phyloP scores from a whole-genome alignment of 1,140 invertebrate species.

The Sarcophaga bullata region DNA sequence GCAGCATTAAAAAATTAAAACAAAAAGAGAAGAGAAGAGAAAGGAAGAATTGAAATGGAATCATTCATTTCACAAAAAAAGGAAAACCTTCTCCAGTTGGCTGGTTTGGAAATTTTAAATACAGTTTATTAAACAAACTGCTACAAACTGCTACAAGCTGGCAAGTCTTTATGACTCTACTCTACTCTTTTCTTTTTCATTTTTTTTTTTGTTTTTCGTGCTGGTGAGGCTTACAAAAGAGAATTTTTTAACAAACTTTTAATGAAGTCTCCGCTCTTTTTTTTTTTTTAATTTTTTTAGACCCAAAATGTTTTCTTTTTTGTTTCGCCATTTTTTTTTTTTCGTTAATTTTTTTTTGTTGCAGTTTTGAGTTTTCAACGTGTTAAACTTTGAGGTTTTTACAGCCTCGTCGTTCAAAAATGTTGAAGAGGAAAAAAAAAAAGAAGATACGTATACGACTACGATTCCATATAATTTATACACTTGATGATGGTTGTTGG shows the following conservation, averaged over 20 bases:
- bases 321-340: too few relatives aligned
- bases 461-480: background rate
- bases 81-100: background rate
- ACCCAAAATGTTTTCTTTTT: background rate
- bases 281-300: background rate
- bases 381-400: slow-evolving; percentile 22
- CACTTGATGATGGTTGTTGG: background rate
- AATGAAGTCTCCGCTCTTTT: background rate
- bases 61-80: background rate
- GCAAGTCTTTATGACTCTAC: background rate
- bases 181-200: background rate
- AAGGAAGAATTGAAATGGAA: background rate
- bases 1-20: too few relatives aligned
- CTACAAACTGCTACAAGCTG: slow-evolving; percentile 2
- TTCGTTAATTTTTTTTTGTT: background rate
- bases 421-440: background rate
- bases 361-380: background rate
- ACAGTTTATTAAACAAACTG: slow-evolving; percentile 11
- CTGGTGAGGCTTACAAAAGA: background rate
- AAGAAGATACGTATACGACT: too few relatives aligned
- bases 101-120: background rate
- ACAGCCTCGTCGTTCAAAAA: slow-evolving; percentile 9
- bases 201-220: too few relatives aligned
- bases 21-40: background rate
- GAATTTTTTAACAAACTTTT: slow-evolving; percentile 24